A percentile compares a stretch with the other conserved stretches of the same genome.
Evolutionary conservation across 2,113 vertebrate species (phyloP).

Genomic region (Falco punctatus): DNA sequence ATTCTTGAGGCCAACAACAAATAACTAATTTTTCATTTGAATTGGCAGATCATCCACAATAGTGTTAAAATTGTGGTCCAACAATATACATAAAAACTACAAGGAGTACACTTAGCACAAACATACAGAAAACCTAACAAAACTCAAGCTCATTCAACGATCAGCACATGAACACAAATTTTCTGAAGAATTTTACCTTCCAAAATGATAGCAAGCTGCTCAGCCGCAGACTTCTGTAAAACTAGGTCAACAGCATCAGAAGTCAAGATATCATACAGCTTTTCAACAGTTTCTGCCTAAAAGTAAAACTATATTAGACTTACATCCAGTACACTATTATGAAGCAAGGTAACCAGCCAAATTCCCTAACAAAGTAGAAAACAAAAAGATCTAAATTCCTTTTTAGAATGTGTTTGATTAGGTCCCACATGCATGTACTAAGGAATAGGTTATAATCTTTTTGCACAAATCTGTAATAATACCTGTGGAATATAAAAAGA

Average conservation of each 20-base stretch:
- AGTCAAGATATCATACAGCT: slow-evolving; percentile 85
- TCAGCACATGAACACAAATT: neutral
- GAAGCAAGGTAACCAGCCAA: neutral
- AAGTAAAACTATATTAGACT: slow-evolving; percentile 41
- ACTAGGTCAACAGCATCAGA: slow-evolving; percentile 86
- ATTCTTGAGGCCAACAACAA: neutral
- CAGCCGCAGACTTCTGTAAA: slow-evolving; percentile 89
- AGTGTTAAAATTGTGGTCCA: neutral
- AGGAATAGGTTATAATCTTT: neutral
- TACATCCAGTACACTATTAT: neutral
- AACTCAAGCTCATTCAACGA: neutral
- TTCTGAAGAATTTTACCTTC: slow-evolving; percentile 81
- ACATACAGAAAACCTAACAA: neutral
- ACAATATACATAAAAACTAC: neutral
- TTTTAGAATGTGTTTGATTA: neutral
- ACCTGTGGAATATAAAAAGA: neutral
- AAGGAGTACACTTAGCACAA: neutral
- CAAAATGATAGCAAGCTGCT: slow-evolving; percentile 89
- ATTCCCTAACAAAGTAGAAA: neutral
- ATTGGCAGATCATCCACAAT: neutral
- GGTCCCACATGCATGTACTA: neutral
- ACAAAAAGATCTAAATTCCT: neutral
- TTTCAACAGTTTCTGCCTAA: slow-evolving; percentile 89
- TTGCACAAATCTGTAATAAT: neutral
- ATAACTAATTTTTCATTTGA: neutral